These are phyloP conservation scores for Sitta carolinensis DNA, from an alignment of 2,797 vertebrate genomes.

Conservation along the genomic window DNA sequence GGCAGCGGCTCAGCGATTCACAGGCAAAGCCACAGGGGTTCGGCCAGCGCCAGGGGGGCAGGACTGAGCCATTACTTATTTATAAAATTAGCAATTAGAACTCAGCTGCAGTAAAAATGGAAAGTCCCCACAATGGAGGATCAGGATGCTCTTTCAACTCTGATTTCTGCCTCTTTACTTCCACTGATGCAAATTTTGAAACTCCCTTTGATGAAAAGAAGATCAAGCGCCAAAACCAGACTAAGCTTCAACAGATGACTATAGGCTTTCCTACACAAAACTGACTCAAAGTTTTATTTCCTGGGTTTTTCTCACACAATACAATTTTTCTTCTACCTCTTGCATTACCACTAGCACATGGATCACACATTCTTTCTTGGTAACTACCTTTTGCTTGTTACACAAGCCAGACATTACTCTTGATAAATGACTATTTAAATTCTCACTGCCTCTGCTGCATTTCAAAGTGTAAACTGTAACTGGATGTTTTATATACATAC, in stretches of 20 bases:
- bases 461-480: conserved; percentile 21
- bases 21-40: not conserved
- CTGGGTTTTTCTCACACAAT: not conserved
- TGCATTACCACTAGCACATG: not conserved
- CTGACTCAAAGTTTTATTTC: conserved; percentile 10
- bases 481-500: not conserved
- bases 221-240: not conserved
- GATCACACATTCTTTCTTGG: not conserved
- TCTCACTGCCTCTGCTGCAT: not conserved
- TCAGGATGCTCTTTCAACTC: not conserved
- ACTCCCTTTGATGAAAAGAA: not conserved
- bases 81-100: not conserved
- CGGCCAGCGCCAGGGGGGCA: not conserved
- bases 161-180: not conserved
- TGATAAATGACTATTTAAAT: conserved; percentile 44
- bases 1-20: not conserved
- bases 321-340: not conserved
- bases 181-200: not conserved
- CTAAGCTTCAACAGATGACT: not conserved
- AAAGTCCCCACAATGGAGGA: not conserved
- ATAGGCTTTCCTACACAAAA: not conserved
- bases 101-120: not conserved
- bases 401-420: not conserved
- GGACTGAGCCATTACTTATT: not conserved
- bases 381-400: not conserved